These are phyloP conservation scores for Calyptomena viridis DNA, from an alignment of 2,113 vertebrate species.

Conservation along the genomic window DNA sequence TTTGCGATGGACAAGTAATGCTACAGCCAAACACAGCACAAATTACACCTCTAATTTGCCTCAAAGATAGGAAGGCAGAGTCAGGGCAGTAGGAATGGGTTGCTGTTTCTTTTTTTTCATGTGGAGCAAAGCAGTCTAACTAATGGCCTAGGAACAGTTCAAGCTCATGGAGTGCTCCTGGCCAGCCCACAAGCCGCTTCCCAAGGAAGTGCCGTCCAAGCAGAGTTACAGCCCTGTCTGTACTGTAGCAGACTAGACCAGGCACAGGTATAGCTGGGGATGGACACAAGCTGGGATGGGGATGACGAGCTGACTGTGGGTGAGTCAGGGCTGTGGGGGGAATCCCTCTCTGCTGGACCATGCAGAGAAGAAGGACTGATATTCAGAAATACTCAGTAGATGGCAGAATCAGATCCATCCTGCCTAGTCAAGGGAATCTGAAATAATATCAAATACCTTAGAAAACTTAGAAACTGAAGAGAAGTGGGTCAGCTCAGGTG, in stretches of 20 bases:
- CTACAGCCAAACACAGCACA: not conserved
- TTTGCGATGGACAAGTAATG: not conserved
- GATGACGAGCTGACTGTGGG: not conserved
- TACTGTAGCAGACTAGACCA: not conserved
- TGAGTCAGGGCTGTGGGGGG: not conserved
- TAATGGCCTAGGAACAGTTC: not conserved
- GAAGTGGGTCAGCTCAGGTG: not conserved
- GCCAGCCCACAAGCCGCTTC: not conserved
- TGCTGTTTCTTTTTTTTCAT: not conserved
- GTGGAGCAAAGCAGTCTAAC: not conserved
- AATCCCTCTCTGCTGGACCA: not conserved
- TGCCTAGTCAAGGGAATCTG: not conserved
- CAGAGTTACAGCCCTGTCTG: not conserved
- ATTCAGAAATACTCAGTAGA: not conserved
- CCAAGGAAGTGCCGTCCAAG: not conserved
- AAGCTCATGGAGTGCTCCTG: not conserved
- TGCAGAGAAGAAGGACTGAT: not conserved
- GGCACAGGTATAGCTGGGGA: not conserved
- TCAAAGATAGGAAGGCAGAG: not conserved
- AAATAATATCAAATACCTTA: not conserved
- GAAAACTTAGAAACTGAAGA: not conserved
- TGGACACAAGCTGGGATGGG: not conserved
- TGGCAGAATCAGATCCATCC: not conserved
- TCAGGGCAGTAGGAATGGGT: not conserved
- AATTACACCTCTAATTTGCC: not conserved